Evolutionary conservation across 2,113 vertebrate species (phyloP).

Genomic region (Corythornis madagascariensis): DNA sequence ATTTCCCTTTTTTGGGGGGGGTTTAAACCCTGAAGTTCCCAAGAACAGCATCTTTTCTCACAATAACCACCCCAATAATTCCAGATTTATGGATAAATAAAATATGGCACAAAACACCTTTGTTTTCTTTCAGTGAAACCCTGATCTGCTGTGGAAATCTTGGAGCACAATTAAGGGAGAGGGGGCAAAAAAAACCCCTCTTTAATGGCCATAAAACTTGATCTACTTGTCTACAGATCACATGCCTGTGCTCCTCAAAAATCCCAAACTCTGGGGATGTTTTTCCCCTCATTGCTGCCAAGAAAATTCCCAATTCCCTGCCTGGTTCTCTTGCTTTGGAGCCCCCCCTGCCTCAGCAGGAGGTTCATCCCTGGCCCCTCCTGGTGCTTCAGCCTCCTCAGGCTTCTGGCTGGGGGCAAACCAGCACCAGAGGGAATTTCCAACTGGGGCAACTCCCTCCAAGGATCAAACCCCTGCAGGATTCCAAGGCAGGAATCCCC

Average conservation of each 20-base stretch:
- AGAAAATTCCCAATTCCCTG: conserved; percentile 45
- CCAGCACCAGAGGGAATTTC: not conserved
- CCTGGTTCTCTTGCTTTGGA: not conserved
- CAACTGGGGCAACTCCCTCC: not conserved
- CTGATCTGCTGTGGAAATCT: not conserved
- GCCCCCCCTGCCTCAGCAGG: not conserved
- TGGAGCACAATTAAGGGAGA: not conserved
- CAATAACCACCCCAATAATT: not conserved
- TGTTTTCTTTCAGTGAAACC: not conserved
- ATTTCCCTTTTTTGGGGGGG: not conserved
- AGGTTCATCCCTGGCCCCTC: not conserved
- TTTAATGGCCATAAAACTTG: not conserved
- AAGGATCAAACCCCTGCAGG: fast-evolving
- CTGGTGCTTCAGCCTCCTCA: fast-evolving
- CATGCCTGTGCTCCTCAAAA: not conserved
- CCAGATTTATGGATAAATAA: conserved; percentile 3
- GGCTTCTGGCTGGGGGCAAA: conserved; percentile 5
- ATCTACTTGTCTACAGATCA: not conserved
- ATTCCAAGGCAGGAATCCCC: not conserved
- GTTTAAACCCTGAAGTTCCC: conserved; percentile 57
- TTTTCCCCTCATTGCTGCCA: not conserved
- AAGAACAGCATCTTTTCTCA: not conserved
- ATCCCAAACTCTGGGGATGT: not conserved
- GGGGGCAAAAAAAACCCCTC: not conserved
- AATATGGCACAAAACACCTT: not conserved